Evolutionary conservation across 2,888 invertebrate species (phyloP), one percentile per base, ranked within the genome.

Genomic region (Apotomis turbidana): DNA sequence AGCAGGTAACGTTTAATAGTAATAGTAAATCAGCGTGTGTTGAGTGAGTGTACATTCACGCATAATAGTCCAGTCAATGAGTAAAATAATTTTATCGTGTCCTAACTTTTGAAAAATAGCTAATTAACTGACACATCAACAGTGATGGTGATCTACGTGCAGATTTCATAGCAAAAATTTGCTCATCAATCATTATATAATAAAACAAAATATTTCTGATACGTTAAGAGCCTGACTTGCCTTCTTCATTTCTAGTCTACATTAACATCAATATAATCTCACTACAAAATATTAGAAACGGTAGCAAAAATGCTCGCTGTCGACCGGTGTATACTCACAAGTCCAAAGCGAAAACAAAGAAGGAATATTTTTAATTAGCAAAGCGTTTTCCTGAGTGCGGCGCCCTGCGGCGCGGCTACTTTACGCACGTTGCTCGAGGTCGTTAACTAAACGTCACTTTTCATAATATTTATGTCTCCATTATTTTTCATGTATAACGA

Each of bases 361-460:
- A 84, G 87, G 86, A 58, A 51, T 84, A 80, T 88, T 90, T 90
- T 92, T 91, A 91, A 92, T 91, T 90, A 90, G 88, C 85, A 83
- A 87, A 86, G 84, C 83, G 83, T 86, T 87, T 86, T 79, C 84
- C 84, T 83, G 86, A 78, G 84, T 75, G 83, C 73, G 78, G 78
- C 89, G 79, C 89, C 92, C 91, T 86, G 90, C 83, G 62, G 90
- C 75, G 90, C 76, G 68, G 89, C 90, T 91, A 90, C 91, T 90
- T 88, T 87, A 90, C 84, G 87, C 88, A 87, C 89, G 83, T 87
- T 86, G 89, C 87, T 80, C 78, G 81, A 82, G 83, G 82, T 90
- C 90, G 88, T 91, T 91, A 90, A 90, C 87, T 82, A 89, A 90
- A 92, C 88, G 90, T 90, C 91, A 89, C 85, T 89, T 89, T 91